These are phyloP conservation scores for Protobothrops flavoviridis DNA, from an alignment of 2,113 vertebrate genomes.

Conservation along the genomic window DNA sequence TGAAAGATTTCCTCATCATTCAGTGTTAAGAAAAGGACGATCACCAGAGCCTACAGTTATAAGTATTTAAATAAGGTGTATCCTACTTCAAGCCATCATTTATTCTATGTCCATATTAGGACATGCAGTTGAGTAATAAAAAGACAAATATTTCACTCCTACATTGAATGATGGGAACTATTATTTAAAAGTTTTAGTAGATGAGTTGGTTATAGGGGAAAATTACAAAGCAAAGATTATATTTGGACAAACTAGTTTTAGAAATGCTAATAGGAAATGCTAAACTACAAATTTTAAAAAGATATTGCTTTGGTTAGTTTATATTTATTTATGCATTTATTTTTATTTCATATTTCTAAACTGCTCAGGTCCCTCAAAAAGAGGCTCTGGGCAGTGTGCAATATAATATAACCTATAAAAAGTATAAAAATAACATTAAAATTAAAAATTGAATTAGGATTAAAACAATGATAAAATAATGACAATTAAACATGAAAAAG, in stretches of 20 bases:
- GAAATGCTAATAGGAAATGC: background rate
- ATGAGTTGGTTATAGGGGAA: background rate
- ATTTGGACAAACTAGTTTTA: background rate
- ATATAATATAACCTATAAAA: background rate
- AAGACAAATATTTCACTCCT: background rate
- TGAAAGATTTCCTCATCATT: conserved; percentile 31
- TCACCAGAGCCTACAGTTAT: conserved; percentile 40
- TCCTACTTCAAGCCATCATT: accelerated
- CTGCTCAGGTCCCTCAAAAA: background rate
- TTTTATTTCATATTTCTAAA: background rate
- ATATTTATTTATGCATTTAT: background rate
- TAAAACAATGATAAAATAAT: background rate
- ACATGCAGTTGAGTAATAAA: background rate
- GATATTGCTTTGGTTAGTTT: background rate
- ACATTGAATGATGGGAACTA: background rate
- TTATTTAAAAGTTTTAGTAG: background rate
- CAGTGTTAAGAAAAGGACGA: conserved; percentile 18
- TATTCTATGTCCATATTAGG: background rate
- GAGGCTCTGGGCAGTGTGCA: background rate
- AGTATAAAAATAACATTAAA: background rate
- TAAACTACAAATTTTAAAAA: background rate
- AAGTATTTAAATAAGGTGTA: conserved; percentile 32
- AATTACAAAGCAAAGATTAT: background rate
- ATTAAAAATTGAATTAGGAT: background rate
- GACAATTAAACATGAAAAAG: background rate